A percentile compares a stretch with the other conserved stretches of the same genome.
Conservation (phyloP, 2,113 vertebrate genomes). For the Odobenus rosmarus region DNA sequence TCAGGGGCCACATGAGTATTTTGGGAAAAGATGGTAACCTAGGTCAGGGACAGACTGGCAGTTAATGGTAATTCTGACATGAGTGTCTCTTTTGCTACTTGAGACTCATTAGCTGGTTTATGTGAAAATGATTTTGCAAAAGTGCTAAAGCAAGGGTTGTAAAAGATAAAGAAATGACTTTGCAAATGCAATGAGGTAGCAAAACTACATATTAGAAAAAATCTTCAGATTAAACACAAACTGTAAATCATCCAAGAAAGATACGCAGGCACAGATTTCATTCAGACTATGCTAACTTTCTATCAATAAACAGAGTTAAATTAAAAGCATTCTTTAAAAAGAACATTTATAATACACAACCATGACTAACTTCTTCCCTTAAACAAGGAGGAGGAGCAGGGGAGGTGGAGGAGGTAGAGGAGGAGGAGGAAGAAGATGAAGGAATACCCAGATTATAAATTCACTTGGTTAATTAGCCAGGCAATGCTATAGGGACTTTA, state of each 20-base stretch:
- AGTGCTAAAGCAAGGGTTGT: background rate
- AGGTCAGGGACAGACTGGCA: background rate
- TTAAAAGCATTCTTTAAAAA: constrained; percentile 31
- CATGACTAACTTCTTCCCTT: background rate
- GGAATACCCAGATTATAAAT: background rate
- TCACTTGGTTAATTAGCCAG: background rate
- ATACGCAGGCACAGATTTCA: constrained; percentile 5
- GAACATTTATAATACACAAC: background rate
- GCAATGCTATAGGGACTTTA: background rate
- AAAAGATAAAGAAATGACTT: background rate
- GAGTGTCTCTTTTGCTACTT: background rate
- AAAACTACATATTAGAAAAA: background rate
- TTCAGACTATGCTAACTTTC: background rate
- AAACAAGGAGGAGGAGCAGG: background rate
- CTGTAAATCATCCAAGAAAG: background rate
- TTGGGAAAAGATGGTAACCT: background rate
- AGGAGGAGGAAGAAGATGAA: background rate
- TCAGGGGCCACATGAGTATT: background rate
- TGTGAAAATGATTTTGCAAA: background rate
- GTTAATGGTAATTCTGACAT: background rate
- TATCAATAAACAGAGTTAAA: background rate
- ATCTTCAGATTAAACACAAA: constrained; percentile 34
- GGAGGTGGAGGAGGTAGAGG: background rate
- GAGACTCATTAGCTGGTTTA: background rate
- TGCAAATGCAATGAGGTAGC: background rate